Evolutionary conservation across 2,113 vertebrate genomes (phyloP).

Genomic region (Ondatra zibethicus): DNA sequence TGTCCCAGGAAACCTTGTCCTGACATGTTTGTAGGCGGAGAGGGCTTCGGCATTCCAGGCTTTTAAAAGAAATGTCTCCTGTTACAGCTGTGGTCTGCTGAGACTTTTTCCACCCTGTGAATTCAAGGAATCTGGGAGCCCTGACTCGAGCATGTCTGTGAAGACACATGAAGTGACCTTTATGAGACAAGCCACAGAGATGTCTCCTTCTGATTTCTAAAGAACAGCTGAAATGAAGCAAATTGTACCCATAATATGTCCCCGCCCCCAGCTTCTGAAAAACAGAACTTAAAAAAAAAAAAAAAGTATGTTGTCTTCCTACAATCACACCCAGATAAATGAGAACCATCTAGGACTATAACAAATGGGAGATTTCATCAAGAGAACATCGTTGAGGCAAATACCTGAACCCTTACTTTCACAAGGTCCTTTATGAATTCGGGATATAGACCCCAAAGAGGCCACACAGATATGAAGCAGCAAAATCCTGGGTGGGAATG

Average conservation of each 20-base stretch:
- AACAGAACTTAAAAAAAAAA: constrained; percentile 40
- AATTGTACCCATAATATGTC: not conserved
- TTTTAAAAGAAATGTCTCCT: constrained; percentile 76
- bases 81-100: constrained; percentile 76
- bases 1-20: constrained; percentile 81
- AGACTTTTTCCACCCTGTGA: constrained; percentile 74
- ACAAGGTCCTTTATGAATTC: constrained; percentile 11
- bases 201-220: constrained; percentile 45
- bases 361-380: not conserved
- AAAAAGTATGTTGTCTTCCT: not conserved
- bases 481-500: constrained; percentile 78
- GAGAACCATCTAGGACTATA: not conserved
- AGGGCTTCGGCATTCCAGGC: constrained; percentile 81
- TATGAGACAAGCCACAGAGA: not conserved
- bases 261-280: constrained; percentile 63
- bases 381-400: constrained; percentile 7
- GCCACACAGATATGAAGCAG: constrained; percentile 52
- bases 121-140: constrained; percentile 66
- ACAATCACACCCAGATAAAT: not conserved
- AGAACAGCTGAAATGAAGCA: constrained; percentile 67
- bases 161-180: not conserved
- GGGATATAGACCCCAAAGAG: not conserved
- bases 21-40: constrained; percentile 79
- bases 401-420: constrained; percentile 54
- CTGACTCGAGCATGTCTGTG: constrained; percentile 57